These are phyloP conservation scores for Tauraco hartlaubi DNA, from an alignment of 2,797 vertebrate species.

Conservation along the genomic window DNA sequence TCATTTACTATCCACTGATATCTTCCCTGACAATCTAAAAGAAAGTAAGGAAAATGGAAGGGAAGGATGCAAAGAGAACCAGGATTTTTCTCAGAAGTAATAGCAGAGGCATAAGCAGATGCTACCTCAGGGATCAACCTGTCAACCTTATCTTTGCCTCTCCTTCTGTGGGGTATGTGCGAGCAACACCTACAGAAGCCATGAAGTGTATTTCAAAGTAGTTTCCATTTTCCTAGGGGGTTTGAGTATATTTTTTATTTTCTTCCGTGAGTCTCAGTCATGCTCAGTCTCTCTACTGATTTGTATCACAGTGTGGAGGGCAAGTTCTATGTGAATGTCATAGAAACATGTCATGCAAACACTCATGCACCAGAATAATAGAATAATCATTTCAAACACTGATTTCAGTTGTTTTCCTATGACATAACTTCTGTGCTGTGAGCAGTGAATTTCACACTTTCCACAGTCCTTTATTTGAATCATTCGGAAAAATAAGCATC, in stretches of 20 bases:
- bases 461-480: background rate
- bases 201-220: background rate
- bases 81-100: background rate
- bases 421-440: rapidly evolving
- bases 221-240: background rate
- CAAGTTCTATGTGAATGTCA: background rate
- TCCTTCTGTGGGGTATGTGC: background rate
- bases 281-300: background rate
- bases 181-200: background rate
- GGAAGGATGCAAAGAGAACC: background rate
- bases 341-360: too few species aligned
- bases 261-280: background rate
- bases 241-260: background rate
- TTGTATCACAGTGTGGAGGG: background rate
- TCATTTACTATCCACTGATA: background rate
- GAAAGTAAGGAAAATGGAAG: background rate
- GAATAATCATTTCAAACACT: background rate
- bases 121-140: background rate
- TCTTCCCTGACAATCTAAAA: background rate
- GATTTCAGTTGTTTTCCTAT: background rate
- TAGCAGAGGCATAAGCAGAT: background rate
- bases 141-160: background rate
- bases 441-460: background rate
- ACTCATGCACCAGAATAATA: background rate
- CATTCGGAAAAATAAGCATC: background rate